Evolutionary conservation across 2,888 invertebrate species (phyloP).

Genomic region (Sycophila texana): DNA sequence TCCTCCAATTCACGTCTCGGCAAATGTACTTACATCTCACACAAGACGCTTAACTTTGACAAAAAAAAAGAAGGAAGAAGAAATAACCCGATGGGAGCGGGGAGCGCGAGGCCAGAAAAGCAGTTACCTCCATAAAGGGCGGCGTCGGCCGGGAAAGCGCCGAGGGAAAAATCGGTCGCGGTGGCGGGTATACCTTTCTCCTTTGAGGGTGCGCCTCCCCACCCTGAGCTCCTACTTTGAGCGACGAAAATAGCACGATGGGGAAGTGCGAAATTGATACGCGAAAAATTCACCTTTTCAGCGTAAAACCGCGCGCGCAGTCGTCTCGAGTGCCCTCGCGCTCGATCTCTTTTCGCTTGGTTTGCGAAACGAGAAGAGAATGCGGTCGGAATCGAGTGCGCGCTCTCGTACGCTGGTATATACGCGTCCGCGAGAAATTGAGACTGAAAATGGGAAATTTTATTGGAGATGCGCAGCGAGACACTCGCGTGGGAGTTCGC

Average conservation of each 20-base stretch:
- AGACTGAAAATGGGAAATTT: slow-evolving; percentile 28
- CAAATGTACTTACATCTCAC: background rate
- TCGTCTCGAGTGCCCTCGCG: slow-evolving; percentile 8
- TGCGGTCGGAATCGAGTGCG: slow-evolving; percentile 1
- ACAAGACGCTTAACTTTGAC: background rate
- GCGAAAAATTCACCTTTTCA: slow-evolving; percentile 21
- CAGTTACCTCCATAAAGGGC: slow-evolving; percentile 15
- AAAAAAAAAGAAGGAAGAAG: background rate
- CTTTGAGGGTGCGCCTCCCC: slow-evolving; percentile 7
- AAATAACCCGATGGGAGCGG: background rate
- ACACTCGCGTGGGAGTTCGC: background rate
- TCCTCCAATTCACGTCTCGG: too few relatives aligned
- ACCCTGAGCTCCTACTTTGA: slow-evolving; percentile 17
- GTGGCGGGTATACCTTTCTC: background rate
- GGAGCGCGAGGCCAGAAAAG: slow-evolving; percentile 11
- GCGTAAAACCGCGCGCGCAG: slow-evolving; percentile 28
- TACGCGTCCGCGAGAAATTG: slow-evolving; percentile 11
- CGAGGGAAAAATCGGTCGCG: slow-evolving; percentile 17
- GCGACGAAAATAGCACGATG: background rate
- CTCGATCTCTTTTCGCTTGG: slow-evolving; percentile 39
- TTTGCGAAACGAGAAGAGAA: slow-evolving; percentile 19
- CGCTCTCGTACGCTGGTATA: background rate
- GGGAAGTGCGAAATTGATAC: slow-evolving; percentile 60
- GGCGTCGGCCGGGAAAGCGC: background rate
- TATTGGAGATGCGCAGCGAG: slow-evolving; percentile 14